Evolutionary conservation across 2,113 vertebrate genomes (phyloP).

Genomic region (zebrafish (Danio rerio)): DNA sequence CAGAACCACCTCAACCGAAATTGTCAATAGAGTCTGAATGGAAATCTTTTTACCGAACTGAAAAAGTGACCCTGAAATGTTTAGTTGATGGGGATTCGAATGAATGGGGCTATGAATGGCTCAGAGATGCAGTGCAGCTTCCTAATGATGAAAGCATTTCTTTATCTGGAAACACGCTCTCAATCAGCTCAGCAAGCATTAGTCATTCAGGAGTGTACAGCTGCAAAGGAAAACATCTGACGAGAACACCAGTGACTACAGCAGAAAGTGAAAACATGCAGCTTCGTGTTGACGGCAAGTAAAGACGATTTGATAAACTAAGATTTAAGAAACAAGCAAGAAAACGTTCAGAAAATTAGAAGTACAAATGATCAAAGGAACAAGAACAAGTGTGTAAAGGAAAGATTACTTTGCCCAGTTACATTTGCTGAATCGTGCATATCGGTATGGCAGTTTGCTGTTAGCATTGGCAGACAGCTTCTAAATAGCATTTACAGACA

Average conservation of each 20-base stretch:
- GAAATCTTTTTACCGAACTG: neutral
- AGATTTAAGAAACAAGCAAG: too few relatives aligned
- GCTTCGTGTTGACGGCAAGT: neutral
- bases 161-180: neutral
- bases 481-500: too few relatives aligned
- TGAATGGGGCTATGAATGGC: neutral
- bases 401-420: too few relatives aligned
- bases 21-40: neutral
- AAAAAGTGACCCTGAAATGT: constrained; percentile 22
- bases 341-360: neutral
- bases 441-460: too few relatives aligned
- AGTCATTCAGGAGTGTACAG: neutral
- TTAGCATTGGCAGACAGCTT: too few relatives aligned
- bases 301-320: neutral
- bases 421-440: too few relatives aligned
- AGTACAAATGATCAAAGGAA: too few relatives aligned
- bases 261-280: fast-evolving
- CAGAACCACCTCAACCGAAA: neutral
- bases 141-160: too few relatives aligned
- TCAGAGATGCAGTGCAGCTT: fast-evolving
- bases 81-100: neutral
- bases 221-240: neutral
- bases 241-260: neutral
- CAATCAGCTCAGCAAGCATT: neutral
- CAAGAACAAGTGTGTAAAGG: too few relatives aligned